Evolutionary conservation across 2,797 vertebrate species (phyloP), one percentile per base, ranked within the genome.

Genomic region (Gymnothorax reevesii): DNA sequence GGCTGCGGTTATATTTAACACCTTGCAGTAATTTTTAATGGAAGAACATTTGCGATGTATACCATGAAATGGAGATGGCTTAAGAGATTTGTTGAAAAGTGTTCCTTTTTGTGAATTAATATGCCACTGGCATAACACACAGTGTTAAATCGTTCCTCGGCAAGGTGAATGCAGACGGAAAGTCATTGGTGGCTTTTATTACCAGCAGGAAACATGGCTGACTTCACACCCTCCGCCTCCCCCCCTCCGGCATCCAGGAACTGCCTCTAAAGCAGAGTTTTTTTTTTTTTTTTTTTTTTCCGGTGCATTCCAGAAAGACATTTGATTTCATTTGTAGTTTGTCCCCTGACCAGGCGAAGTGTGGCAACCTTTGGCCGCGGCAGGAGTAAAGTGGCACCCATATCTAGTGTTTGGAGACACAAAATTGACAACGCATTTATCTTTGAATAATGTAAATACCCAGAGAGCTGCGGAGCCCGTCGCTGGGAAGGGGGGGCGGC

Each of bases 381-480:
- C 92, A 94, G 95, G 94, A 95, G 94, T 91, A 93, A 93, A 95
- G 95, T 92, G 91, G 94, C 93, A 88, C 92, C 92, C 94, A 94
- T 95, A 95, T 95, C 96, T 96, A 95, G 93, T 94, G 95, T 92
- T 94, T 91, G 94, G 95, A 96, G 96, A 96, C 94, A 95, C 92
- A 94, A 94, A 95, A 96, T 96, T 97, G 96, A 96, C 96, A 96
- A 96, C 94, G 95, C 96, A 97, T 97, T 96, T 96, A 96, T 97
- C 96, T 96, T 96, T 95, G 94, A 96, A 97, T 96, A 97, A 97
- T 96, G 95, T 95, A 96, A 96, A 97, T 96, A 95, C 95, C 96
- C 92, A 88, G 95, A 96, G 95, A 96, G 95, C 95, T 95, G 42
- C 84, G 90, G 94, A 94, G 94, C 93, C 95, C 94, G 94, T 94